These are phyloP conservation scores for Drosophila leonis DNA, from an alignment of 2,888 invertebrate genomes.

Conservation along the genomic window DNA sequence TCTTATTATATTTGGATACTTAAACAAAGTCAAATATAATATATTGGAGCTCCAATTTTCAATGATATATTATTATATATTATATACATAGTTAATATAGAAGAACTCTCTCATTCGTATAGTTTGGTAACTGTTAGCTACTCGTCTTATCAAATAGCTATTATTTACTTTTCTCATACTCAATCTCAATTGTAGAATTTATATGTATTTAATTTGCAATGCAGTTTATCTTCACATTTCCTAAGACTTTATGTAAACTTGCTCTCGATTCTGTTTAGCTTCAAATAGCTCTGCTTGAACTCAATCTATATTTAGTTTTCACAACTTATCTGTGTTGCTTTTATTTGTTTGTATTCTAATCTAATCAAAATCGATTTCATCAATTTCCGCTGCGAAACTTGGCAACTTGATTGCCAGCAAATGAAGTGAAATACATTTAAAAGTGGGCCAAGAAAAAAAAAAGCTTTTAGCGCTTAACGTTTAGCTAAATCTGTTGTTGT, in stretches of 20 bases:
- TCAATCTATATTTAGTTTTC: not conserved
- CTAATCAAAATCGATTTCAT: slow-evolving; percentile 63
- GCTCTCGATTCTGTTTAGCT: not conserved
- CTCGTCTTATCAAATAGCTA: not conserved
- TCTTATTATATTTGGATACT: no score
- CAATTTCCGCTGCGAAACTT: slow-evolving; percentile 57
- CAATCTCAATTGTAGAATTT: not conserved
- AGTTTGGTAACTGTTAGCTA: not conserved
- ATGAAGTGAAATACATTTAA: slow-evolving; percentile 42
- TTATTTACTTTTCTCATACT: not conserved
- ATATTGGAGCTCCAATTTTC: no score
- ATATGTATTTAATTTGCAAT: not conserved
- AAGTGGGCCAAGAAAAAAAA: slow-evolving; percentile 50
- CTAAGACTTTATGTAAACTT: not conserved
- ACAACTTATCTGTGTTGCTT: not conserved
- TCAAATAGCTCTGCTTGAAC: not conserved
- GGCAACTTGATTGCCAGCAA: slow-evolving; percentile 56
- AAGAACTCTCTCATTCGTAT: no score
- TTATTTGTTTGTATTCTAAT: slow-evolving; percentile 46
- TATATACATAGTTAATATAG: no score
- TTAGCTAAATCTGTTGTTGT: slow-evolving; percentile 33
- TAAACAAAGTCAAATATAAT: no score
- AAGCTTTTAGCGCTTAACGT: slow-evolving; percentile 56
- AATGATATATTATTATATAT: no score
- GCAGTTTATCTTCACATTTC: not conserved